Base-by-base conservation (phyloP, 2,797 vertebrate species). In the Eulemur coronatus region DNA sequence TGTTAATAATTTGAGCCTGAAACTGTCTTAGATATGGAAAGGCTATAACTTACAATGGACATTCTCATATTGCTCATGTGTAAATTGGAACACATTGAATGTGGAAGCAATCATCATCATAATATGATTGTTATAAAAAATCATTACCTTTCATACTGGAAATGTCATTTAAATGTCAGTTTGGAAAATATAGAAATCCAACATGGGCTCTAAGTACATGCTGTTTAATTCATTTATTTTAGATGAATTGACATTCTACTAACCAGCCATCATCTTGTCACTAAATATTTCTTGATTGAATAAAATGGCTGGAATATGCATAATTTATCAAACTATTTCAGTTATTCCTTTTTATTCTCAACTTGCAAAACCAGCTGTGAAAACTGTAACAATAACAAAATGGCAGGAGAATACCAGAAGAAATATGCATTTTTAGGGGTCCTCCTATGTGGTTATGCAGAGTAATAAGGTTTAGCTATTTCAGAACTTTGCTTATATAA, bases 121-220 rank as follows among this genome's bases (percentile, higher is more conserved):
- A 75, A 94, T 75, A 72, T 59, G n/a, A 94, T 59, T 80, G 63
- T 75, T 95, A 43, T 81, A 95, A 94, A 96, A 96, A 96, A 86
- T 75, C 87, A 97, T 92, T 95, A 88, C 69, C 43, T 92, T 97
- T 94, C 91, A 65, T 80, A 28, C 33, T 93, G 73, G 84, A 93
- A 96, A 96, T 84, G 86, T 76, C 94, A 97, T n/a, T 94, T 75
- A 96, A 92, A 95, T 95, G 73, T 95, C 95, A 95, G 65, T 94
- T 89, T 89, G 41, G 82, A 94, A 95, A 88, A 91, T 89, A 82
- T 11, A 61, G 79, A 96, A 94, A 90, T 97, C 59, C 52, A 70
- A 11, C 85, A 75, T 86, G 35, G 6, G 17, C 57, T 92, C 33
- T 88, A 89, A 94, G 18, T 86, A 70, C 59, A 76, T 8, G 7